Base-by-base conservation (phyloP, 2,797 vertebrate species). In the Dromococcyx pavoninus region DNA sequence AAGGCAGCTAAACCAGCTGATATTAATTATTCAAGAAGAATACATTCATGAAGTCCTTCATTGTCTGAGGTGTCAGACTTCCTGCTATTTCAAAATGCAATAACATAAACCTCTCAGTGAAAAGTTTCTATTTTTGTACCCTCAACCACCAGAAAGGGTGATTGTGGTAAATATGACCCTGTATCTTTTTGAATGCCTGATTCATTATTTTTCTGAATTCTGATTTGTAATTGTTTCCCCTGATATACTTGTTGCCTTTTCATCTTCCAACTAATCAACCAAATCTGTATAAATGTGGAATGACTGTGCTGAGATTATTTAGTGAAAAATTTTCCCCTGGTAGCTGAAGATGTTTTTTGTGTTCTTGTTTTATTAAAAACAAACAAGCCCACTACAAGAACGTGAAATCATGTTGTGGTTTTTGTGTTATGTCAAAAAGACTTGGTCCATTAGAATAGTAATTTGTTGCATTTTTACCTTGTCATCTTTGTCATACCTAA, bases 11-110 rank as follows among this genome's bases (percentile, higher is more conserved):
- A 17, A n/a, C 19, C 65, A 71, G 62, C 76, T 57, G 70, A 73
- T 43, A 78, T 95, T 96, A 70, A 92, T 88, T 88, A 95, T 95
- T 89, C 60, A 88, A 85, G 80, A 71, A 54, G 65, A 74, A 73
- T 79, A 50, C 19, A 24, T 82, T 87, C 71, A 56, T 61, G 74
- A 71, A 94, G 74, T 76, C 86, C 77, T 95, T 87, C 81, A 46
- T 80, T 91, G 61, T 89, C 74, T 92, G 89, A 89, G 91, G 53
- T 93, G 81, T 94, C 92, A 94, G 91, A 32, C 72, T 71, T 93
- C 39, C 84, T 93, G 74, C 60, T 78, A 58, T 82, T 88, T 82
- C 53, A 79, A 88, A 90, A 78, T 37, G 44, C 81, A 91, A 88
- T 88, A 41, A 32, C 72, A 94, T 84, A 95, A 93, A 82, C 6